Evolutionary conservation across 2,797 vertebrate species (phyloP), one percentile per base, ranked within the genome.

Genomic region (Brachyrhaphis roseni): DNA sequence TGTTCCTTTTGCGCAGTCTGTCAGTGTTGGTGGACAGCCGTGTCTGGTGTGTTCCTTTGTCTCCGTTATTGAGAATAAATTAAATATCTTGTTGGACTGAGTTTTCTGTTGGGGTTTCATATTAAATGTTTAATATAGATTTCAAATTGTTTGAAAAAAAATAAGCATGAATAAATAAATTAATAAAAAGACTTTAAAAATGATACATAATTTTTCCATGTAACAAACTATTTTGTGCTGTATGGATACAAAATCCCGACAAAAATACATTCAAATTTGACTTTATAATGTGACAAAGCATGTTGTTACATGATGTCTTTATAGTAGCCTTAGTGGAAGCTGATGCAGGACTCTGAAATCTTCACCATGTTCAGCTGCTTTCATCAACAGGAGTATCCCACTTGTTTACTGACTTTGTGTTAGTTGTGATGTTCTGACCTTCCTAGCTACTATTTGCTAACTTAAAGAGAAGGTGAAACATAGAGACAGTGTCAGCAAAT

Each of bases 371-470:
- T 57, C 76, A 81, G 55, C 78, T 81, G 55, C 78, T 87, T 90
- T 87, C 43, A 86, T 84, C 75, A 80, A 77, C 45, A 12, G 70
- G 77, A 74, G 74, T 85, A 88, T 84, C 81, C 62, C 64, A n/a
- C 15, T 79, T 74, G 78, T 28, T 77, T 77, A 73, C 55, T 57
- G 16, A 78, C 77, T 79, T 46, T 20, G 77, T 72, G 79, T 76
- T 77, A 85, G 49, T 66, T 78, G 76, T 79, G 74, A 83, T 62
- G 81, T 72, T 77, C 66, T 77, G 80, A 88, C 72, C 41, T 72
- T 49, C 51, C 59, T 51, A 57, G 68, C 43, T 45, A 47, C 76
- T 26, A 2, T 53, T 73, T 28, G 64, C 74, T 47, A 72, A 77
- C 31, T 81, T 57, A 62, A 82, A 83, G 74, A 78, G 74, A 76